Conservation (phyloP, 2,113 vertebrate genomes). For the Ceuthmochares aereus region DNA sequence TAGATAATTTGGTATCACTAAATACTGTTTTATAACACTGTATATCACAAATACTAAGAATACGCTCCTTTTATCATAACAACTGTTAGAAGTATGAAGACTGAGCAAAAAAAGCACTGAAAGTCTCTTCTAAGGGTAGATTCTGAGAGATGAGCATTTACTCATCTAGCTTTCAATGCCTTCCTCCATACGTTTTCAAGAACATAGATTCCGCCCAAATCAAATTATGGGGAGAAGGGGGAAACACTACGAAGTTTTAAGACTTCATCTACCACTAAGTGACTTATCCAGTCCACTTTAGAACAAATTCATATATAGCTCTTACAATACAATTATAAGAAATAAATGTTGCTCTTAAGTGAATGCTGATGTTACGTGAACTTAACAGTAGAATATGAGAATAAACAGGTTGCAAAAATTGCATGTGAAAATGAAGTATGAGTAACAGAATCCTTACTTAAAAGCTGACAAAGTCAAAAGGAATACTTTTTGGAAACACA, state of each 20-base stretch:
- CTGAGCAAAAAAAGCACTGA: background rate
- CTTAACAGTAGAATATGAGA: background rate
- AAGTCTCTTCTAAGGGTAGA: background rate
- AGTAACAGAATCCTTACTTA: background rate
- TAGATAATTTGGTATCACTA: background rate
- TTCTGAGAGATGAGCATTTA: background rate
- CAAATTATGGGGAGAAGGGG: rapidly evolving
- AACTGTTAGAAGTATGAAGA: background rate
- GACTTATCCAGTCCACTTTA: background rate
- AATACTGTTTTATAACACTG: background rate
- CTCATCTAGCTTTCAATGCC: background rate
- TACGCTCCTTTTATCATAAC: background rate
- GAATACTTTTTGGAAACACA: background rate
- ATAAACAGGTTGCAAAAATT: background rate
- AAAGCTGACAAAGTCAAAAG: background rate
- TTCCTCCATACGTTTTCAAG: background rate
- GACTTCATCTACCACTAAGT: background rate
- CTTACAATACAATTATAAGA: background rate
- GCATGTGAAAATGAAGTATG: background rate
- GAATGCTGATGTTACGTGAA: background rate
- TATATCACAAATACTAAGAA: background rate
- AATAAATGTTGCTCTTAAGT: background rate
- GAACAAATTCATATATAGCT: background rate
- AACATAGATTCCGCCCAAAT: background rate
- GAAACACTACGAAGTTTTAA: background rate